A percentile compares a stretch with the other conserved stretches of the same genome.
Conservation (phyloP, 1,140 invertebrate genomes). For the Neoseiulus cucumeris region DNA sequence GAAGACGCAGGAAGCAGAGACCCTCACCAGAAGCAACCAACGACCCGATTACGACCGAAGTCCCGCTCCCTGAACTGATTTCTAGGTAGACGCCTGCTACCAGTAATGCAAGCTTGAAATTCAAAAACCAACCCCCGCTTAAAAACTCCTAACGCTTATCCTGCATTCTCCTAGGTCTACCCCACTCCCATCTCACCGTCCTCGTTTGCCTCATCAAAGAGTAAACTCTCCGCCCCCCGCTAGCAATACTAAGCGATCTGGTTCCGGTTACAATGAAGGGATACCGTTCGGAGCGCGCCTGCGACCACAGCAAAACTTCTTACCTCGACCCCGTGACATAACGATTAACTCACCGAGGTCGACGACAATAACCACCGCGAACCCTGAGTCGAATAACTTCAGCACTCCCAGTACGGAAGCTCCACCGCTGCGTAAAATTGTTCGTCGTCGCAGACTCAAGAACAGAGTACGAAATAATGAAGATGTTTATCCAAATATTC, state of each 20-base stretch:
- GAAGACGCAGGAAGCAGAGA: conserved; percentile 1
- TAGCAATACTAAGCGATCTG: too few relatives aligned
- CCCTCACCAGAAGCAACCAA: neutral
- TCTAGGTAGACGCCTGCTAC: neutral
- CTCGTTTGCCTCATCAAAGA: neutral
- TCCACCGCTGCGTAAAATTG: neutral
- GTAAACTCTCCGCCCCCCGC: neutral
- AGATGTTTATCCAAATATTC: neutral
- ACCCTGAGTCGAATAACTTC: neutral
- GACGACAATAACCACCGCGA: too few relatives aligned
- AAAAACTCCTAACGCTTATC: too few relatives aligned
- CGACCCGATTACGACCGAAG: neutral
- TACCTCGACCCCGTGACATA: neutral
- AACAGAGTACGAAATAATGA: neutral
- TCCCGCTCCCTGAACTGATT: neutral
- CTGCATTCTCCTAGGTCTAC: neutral
- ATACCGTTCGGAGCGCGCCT: neutral
- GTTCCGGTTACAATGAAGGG: neutral
- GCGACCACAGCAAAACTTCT: neutral
- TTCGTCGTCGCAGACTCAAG: too few relatives aligned
- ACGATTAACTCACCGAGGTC: neutral
- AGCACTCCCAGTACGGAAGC: neutral
- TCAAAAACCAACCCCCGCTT: neutral
- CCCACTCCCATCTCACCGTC: neutral
- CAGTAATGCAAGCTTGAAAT: neutral